Base-by-base conservation (phyloP, 2,113 vertebrate genomes). In the Phoxinus phoxinus region DNA sequence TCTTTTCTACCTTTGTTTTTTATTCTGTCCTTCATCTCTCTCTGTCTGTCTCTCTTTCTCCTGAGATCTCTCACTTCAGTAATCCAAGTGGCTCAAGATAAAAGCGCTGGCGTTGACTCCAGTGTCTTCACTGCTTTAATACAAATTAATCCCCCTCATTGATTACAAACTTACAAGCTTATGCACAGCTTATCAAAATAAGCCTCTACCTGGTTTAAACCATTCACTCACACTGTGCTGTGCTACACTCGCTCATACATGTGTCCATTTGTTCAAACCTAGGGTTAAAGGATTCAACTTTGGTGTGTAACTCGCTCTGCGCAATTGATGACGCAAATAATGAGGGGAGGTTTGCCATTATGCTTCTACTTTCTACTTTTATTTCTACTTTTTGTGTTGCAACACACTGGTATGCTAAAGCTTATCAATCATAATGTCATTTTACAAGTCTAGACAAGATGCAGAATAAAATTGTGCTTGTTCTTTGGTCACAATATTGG, bases 131-230 rank as follows among this genome's bases (percentile, higher is more conserved):
- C 88, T 88, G 86, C 91, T 93, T 91, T 94, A 93, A 94, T 93
- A 93, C 92, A 92, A 90, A 94, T 94, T 94, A 95, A 95, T 95
- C 94, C 94, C 91, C 82, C 91, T 92, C 92, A 94, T 93, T 94
- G 94, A 95, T 94, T 94, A 94, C 93, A 94, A 94, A 95, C 65
- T 85, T 94, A 93, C 92, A 94, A 92, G 93, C 93, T 94, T 89
- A 92, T 91, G 92, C 92, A 88, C 88, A 86, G 91, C 90, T 94
- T 94, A 94, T 94, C 92, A 88, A 85, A 90, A 88, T 92, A 92
- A 91, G 89, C 92, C 89, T 89, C 83, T 79, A 91, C 90, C 92
- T 91, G 61, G 63, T 90, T 90, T 91, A 87, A 92, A 90, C 61
- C 37, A 15, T 73, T 76, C 78, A 63, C 85, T 80, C 21, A 32